phyloP scores from a whole-genome alignment of 2,888 invertebrate genomes.

The Eulithis prunata region DNA sequence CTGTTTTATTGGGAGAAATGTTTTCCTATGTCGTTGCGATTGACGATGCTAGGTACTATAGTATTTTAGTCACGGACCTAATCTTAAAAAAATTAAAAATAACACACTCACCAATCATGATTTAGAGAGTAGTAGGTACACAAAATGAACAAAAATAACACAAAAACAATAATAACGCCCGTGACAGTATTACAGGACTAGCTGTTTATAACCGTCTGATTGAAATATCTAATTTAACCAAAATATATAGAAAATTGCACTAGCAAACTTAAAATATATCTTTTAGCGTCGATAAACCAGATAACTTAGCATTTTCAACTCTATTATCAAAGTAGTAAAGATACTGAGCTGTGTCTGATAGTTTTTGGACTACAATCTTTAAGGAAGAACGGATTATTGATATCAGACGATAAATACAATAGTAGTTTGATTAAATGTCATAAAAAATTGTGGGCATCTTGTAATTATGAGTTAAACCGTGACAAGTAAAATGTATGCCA shows the following conservation, averaged over 20 bases:
- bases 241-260: slow-evolving; percentile 24
- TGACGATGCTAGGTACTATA: too few relatives aligned
- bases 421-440: slow-evolving; percentile 13
- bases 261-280: background rate
- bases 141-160: slow-evolving; percentile 15
- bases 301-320: slow-evolving; percentile 12
- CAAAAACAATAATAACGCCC: slow-evolving; percentile 12
- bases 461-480: background rate
- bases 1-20: too few relatives aligned
- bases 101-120: slow-evolving; percentile 26
- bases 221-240: background rate
- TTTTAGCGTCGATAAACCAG: slow-evolving; percentile 3
- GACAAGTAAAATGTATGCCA: too few relatives aligned
- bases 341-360: background rate
- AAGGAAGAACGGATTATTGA: slow-evolving; percentile 27
- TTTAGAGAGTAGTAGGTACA: slow-evolving; percentile 6
- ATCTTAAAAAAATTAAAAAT: background rate
- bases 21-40: too few relatives aligned
- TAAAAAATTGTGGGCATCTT: slow-evolving; percentile 2
- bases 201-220: slow-evolving; percentile 30
- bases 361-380: slow-evolving; percentile 10
- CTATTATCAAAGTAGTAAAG: slow-evolving; percentile 1
- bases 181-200: slow-evolving; percentile 30
- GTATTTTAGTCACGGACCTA: background rate
- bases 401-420: slow-evolving; percentile 23